These are phyloP conservation scores for Dreissena rostriformis DNA, from an alignment of 1,140 invertebrate species.

Conservation along the genomic window DNA sequence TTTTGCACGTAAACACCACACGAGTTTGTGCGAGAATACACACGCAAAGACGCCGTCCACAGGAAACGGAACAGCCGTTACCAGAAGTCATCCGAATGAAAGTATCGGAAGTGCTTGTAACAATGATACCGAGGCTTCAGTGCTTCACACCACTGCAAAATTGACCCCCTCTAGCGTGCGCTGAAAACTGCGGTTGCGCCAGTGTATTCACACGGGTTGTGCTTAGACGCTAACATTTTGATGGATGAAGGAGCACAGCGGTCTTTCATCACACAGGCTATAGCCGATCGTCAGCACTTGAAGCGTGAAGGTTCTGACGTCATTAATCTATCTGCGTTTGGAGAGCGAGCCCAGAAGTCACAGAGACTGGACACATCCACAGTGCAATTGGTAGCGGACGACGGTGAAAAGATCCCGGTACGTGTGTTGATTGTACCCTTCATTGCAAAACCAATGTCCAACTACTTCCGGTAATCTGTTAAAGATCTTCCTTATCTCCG, in stretches of 20 bases:
- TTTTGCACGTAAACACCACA: no score
- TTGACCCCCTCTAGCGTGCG: no score
- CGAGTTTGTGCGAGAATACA: no score
- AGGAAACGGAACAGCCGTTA: no score
- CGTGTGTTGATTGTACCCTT: conserved; percentile 29
- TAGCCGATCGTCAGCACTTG: not conserved
- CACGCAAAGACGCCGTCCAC: no score
- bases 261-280: not conserved
- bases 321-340: not conserved
- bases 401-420: conserved; percentile 22
- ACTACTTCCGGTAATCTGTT: not conserved
- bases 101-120: no score
- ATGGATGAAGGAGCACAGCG: conserved; percentile 49
- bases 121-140: not conserved
- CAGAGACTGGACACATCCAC: conserved; percentile 1
- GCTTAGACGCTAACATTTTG: conserved; percentile 22
- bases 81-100: no score
- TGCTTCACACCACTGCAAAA: no score
- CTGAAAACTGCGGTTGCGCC: not conserved
- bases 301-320: not conserved
- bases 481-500: not conserved
- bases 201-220: not conserved
- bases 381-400: not conserved
- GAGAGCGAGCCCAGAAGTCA: not conserved
- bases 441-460: not conserved